Evolutionary conservation across 2,113 vertebrate genomes (phyloP), one percentile per base, ranked within the genome.

Genomic region (Tetrax tetrax): DNA sequence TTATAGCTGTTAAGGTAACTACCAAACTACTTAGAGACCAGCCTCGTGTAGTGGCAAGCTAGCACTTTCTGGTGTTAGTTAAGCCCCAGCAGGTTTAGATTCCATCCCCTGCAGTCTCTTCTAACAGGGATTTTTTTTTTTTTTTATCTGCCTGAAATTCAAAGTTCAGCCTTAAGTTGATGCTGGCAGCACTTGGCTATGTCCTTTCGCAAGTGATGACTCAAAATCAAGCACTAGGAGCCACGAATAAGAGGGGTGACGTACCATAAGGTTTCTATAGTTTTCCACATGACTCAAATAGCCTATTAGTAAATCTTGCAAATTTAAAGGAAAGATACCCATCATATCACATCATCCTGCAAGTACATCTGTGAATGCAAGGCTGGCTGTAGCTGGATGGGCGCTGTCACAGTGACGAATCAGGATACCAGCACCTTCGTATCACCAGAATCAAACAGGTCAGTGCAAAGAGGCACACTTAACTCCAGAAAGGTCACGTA

Each of bases 1-100:
- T 88, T 96, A 96, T 86, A 93, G 93, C 81, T 95, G 91, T 97
- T 97, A 96, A 93, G 59, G 90, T 88, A 95, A 95, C 87, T 95
- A 91, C 82, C 20, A 4, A 87, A 90, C 88, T 93, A 90, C 93
- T 92, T 86, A 74, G 92, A 90, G 70, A 56, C 84, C 31, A 72
- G 72, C 61, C 70, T 87, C 24, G 21, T 76, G 57, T 59, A 94
- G 95, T 56, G 90, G 87, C 82, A 93, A 66, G 83, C 71, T 53
- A 56, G 95, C 89, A 75, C 91, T 94, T 93, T 87, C 74, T 68
- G 70, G 63, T 45, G 87, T 83, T 91, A 96, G 93, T 93, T 93
- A 95, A 96, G 90, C 76, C 85, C 66, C 96, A 96, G 96, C 95
- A 92, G 92, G 83, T 89, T 96, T 96, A 94, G 93, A 93, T 92